These are phyloP conservation scores for Endomychus coccineus DNA, from an alignment of 2,888 invertebrate species.

Conservation along the genomic window DNA sequence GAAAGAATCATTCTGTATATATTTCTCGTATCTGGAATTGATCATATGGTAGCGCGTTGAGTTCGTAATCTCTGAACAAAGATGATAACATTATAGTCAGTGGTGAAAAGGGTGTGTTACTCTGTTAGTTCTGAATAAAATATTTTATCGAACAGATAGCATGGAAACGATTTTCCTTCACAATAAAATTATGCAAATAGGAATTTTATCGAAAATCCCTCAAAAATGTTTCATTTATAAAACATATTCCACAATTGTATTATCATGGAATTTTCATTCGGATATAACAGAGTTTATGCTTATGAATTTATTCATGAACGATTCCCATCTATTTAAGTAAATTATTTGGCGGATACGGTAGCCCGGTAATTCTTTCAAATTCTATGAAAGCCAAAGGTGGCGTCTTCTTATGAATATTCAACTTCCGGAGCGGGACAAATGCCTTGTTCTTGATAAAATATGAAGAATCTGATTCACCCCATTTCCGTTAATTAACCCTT, in stretches of 20 bases:
- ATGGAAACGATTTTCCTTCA: constrained; percentile 27
- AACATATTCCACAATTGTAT: constrained; percentile 36
- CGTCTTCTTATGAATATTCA: constrained; percentile 1
- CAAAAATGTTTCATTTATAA: constrained; percentile 39
- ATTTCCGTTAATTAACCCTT: too few relatives aligned
- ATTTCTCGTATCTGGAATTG: too few relatives aligned
- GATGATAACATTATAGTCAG: too few relatives aligned
- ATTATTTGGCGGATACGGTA: constrained; percentile 20
- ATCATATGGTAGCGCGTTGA: too few relatives aligned
- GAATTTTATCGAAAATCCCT: constrained; percentile 35
- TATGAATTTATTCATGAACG: constrained; percentile 31
- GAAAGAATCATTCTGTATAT: too few relatives aligned
- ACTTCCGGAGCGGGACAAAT: constrained; percentile 1
- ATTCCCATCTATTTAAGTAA: constrained; percentile 24
- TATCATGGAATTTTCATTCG: constrained; percentile 36
- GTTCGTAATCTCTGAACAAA: too few relatives aligned
- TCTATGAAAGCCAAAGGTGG: neutral
- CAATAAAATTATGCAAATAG: constrained; percentile 39
- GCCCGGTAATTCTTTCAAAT: constrained; percentile 3
- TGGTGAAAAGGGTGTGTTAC: too few relatives aligned
- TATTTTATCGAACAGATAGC: constrained; percentile 22
- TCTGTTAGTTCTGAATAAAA: too few relatives aligned
- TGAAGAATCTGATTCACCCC: too few relatives aligned
- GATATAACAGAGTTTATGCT: constrained; percentile 29
- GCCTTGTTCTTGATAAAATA: too few relatives aligned